These are phyloP conservation scores for Rhinichthys osculus DNA, from an alignment of 2,797 vertebrate species.

Conservation along the genomic window DNA sequence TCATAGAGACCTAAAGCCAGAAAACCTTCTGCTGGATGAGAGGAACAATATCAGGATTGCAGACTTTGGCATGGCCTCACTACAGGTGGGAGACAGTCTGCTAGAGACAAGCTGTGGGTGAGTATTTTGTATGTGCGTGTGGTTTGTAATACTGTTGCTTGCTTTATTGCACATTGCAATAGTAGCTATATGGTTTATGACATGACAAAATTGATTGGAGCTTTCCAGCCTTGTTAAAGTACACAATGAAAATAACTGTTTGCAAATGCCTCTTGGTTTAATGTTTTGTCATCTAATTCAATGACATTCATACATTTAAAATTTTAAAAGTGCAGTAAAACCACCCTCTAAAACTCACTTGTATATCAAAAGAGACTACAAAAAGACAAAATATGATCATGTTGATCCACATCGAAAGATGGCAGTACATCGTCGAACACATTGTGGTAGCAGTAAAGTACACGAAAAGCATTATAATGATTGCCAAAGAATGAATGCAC, in stretches of 20 bases:
- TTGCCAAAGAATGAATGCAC: not conserved
- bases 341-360: not conserved
- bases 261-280: not conserved
- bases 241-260: too few relatives aligned
- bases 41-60: slow-evolving; percentile 94
- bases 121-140: slow-evolving; percentile 67
- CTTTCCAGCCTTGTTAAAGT: not conserved
- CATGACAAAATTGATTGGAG: not conserved
- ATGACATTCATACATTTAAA: not conserved
- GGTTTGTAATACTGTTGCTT: slow-evolving; percentile 2
- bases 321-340: not conserved
- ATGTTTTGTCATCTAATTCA: not conserved
- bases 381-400: not conserved
- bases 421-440: not conserved
- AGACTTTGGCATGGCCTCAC: slow-evolving; percentile 94
- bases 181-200: not conserved
- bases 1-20: slow-evolving; percentile 93
- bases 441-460: not conserved
- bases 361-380: not conserved
- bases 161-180: not conserved
- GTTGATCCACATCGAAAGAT: not conserved
- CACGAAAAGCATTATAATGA: not conserved
- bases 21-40: slow-evolving; percentile 92
- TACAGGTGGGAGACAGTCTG: slow-evolving; percentile 94
- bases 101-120: slow-evolving; percentile 94